These are phyloP conservation scores for Leistus spinibarbis DNA, from an alignment of 2,888 invertebrate species.

Conservation along the genomic window DNA sequence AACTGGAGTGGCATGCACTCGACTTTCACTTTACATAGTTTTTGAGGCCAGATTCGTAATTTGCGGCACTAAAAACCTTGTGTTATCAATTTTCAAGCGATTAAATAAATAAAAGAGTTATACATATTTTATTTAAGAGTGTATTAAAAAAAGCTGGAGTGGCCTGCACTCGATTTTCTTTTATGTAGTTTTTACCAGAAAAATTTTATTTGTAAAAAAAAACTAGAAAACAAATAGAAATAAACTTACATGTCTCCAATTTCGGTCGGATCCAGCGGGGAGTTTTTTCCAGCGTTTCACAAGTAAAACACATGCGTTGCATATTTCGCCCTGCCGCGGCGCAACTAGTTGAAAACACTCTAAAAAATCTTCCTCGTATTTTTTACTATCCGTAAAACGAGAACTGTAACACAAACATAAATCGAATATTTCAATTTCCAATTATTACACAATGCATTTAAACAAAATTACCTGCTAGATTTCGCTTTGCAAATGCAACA, in stretches of 20 bases:
- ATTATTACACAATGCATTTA: neutral
- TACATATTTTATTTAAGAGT: too few species aligned
- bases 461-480: slow-evolving; percentile 69
- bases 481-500: slow-evolving; percentile 89
- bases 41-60: too few species aligned
- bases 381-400: slow-evolving; percentile 82
- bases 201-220: too few species aligned
- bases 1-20: too few species aligned
- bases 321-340: slow-evolving; percentile 80
- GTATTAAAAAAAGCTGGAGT: too few species aligned
- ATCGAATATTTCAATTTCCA: neutral
- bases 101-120: too few species aligned
- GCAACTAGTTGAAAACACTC: slow-evolving; percentile 78
- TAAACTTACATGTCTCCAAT: slow-evolving; percentile 77
- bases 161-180: too few species aligned
- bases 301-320: slow-evolving; percentile 83
- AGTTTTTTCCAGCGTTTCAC: slow-evolving; percentile 83
- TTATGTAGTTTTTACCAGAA: too few species aligned
- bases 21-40: too few species aligned
- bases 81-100: too few species aligned
- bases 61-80: too few species aligned
- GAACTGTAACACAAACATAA: slow-evolving; percentile 63
- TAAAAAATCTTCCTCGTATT: slow-evolving; percentile 81
- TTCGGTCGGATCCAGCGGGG: slow-evolving; percentile 71
- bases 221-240: neutral